A percentile compares a stretch with the other conserved stretches of the same genome.
Evolutionary conservation across 1,140 invertebrate genomes (phyloP).

Genomic region (Drosophila parabipectinata): DNA sequence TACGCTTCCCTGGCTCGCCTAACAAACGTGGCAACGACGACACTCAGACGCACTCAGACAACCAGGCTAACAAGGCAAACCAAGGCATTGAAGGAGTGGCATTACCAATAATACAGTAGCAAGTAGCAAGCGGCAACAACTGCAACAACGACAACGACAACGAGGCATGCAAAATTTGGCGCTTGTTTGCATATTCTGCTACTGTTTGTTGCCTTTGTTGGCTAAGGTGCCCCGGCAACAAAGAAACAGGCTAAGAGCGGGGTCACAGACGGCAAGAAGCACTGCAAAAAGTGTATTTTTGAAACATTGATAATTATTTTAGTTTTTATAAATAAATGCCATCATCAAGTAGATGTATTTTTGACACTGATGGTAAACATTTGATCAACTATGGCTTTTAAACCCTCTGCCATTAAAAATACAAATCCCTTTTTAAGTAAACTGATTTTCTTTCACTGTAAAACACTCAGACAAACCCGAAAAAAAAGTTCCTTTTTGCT

Average conservation of each 20-base stretch:
- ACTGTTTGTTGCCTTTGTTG: constrained; percentile 35
- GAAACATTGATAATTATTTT: too few relatives aligned
- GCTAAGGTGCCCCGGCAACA: constrained; percentile 21
- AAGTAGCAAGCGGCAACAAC: neutral
- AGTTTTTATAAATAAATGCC: too few relatives aligned
- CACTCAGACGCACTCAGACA: constrained; percentile 49
- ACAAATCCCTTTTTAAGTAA: neutral
- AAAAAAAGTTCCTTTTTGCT: neutral
- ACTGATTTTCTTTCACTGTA: neutral
- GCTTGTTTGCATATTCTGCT: constrained; percentile 64
- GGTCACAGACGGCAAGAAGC: neutral
- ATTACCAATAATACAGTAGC: constrained; percentile 12
- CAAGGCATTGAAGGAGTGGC: constrained; percentile 11
- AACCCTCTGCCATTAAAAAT: neutral
- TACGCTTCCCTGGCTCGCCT: constrained; percentile 67
- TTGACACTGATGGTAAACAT: too few relatives aligned
- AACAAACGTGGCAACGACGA: constrained; percentile 65
- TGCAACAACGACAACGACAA: neutral
- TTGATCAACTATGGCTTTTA: too few relatives aligned
- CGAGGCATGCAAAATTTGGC: constrained; percentile 42
- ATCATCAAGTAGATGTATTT: neutral
- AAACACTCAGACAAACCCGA: neutral
- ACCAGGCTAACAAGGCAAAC: constrained; percentile 63
- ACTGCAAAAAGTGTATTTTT: neutral
- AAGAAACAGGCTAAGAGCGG: constrained; percentile 10